Evolutionary conservation across 2,113 vertebrate species (phyloP).

Genomic region (Haemorhous mexicanus): DNA sequence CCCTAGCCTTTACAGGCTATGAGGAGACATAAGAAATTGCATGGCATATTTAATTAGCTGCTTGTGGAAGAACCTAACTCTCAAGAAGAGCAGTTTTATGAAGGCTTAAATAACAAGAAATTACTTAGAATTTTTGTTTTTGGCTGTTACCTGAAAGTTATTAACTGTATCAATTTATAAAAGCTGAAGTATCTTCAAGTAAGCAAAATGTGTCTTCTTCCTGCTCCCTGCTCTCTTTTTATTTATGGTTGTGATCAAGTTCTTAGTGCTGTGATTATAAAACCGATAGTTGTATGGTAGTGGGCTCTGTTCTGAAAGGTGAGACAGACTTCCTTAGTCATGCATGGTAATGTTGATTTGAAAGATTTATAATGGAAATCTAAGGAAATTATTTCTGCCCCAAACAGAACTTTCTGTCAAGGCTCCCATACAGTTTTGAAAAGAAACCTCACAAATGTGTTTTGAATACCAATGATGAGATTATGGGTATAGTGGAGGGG

Average conservation of each 20-base stretch:
- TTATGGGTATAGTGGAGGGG: not conserved
- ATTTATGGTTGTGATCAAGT: not conserved
- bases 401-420: slow-evolving; percentile 8
- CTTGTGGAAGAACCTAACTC: not conserved
- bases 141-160: not conserved
- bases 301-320: not conserved
- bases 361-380: not conserved
- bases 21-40: not conserved
- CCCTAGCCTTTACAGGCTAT: not conserved
- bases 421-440: slow-evolving; percentile 24
- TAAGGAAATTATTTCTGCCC: slow-evolving; percentile 10
- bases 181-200: not conserved
- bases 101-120: not conserved
- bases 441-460: not conserved
- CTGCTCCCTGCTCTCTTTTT: not conserved
- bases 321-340: not conserved
- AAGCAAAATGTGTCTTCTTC: not conserved
- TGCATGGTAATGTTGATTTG: not conserved
- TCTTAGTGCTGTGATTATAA: not conserved
- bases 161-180: not conserved
- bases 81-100: not conserved
- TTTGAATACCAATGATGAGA: not conserved
- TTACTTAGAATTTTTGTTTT: not conserved
- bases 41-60: not conserved
- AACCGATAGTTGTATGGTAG: not conserved